These are phyloP conservation scores for Aphelenchoides fujianensis DNA, from an alignment of 1,140 invertebrate genomes.

Conservation along the genomic window DNA sequence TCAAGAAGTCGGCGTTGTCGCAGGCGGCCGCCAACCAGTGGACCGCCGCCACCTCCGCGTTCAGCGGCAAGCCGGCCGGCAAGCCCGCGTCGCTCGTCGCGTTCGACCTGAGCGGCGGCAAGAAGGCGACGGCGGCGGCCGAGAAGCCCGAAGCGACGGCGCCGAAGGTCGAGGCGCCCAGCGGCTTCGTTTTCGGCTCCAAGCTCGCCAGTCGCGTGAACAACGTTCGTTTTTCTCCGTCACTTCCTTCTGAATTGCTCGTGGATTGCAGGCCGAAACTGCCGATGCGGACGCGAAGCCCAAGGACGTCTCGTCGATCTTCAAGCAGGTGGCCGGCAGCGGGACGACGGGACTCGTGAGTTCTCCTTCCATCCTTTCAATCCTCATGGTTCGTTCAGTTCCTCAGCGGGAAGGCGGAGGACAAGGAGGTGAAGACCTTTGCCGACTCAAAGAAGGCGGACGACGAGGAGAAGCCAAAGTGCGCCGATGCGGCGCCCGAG, in stretches of 20 bases:
- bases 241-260: constrained; percentile 6
- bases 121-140: not conserved
- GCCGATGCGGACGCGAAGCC: not conserved
- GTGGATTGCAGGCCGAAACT: constrained; percentile 1
- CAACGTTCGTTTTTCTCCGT: constrained; percentile 22
- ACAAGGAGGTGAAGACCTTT: constrained; percentile 16
- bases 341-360: constrained; percentile 5
- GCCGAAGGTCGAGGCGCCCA: constrained; percentile 12
- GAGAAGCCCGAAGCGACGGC: not conserved
- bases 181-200: constrained; percentile 38
- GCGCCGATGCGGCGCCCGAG: not conserved
- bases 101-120: too few relatives aligned
- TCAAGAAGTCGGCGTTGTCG: too few relatives aligned
- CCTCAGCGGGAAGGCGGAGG: not conserved
- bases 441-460: too few relatives aligned
- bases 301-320: constrained; percentile 38
- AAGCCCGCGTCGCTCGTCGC: too few relatives aligned
- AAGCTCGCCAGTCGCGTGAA: constrained; percentile 35
- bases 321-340: constrained; percentile 33
- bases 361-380: constrained; percentile 1
- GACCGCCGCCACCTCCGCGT: not conserved
- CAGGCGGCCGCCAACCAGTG: not conserved
- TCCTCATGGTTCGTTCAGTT: constrained; percentile 25
- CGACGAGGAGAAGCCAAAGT: not conserved
- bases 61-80: not conserved